Base-by-base conservation (phyloP, 2,888 invertebrate species). In the Cantharis rufa region DNA sequence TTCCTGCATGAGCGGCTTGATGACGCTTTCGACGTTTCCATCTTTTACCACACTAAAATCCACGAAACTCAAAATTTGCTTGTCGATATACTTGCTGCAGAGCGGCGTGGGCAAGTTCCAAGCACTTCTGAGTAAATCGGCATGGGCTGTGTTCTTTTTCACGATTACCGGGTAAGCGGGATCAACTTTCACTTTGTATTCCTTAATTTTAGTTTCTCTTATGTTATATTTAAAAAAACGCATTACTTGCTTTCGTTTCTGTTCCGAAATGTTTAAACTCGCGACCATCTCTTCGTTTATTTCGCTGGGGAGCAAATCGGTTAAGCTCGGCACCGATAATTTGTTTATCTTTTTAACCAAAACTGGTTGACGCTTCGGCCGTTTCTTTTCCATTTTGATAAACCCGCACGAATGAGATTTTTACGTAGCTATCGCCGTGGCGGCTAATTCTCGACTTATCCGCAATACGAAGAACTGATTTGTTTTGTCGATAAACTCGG, bases 21-120 rank as follows among this genome's bases (percentile, higher is more conserved):
- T 89, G 1, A 92, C 83, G 24, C 86, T 0, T 91, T 90, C 84
- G 90, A 93, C 64, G 90, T 89, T 27, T 87, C 87, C 76, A 91
- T 90, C n/a, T 93, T 86, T 70, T 89, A 89, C 0, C 86, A 84
- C 0, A 92, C 91, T 0, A 91, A 90, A 0, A 93, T 89, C 70
- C 91, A 90, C 71, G 9, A 21, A 66, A 66, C 88, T 89, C 70
- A 89, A 87, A 75, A 95, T 93, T 83, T 90, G 91, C 10, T 88
- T 84, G 86, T 93, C 92, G 87, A 92, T 92, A 62, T 90, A 89
- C 24, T 89, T 89, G 1, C 91, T 89, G 91, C 93, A 93, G 9
- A 90, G 90, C 0, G 92, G 91, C 5, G 92, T 91, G 63, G 90
- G 88, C 68, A 92, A 89, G 79, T 90, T 87, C 2, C 91, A 88